Percentiles rank a stretch among this genome's conserved stretches.
Conservation (phyloP, 2,797 vertebrate species). For the Falco berigora region DNA sequence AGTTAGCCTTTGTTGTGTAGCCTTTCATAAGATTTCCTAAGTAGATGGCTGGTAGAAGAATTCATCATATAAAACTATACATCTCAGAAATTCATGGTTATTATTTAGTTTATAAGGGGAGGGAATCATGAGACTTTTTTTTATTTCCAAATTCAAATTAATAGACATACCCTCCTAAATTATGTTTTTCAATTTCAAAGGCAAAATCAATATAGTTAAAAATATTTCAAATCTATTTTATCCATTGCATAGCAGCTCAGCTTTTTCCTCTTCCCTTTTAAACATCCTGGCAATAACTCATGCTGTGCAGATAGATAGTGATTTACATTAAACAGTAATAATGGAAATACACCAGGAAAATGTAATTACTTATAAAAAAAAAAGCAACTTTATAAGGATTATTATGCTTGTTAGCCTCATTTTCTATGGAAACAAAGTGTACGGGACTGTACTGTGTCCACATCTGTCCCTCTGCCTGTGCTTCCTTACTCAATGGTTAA, state of each 20-base stretch:
- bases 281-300: not conserved
- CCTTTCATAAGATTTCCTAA: not conserved
- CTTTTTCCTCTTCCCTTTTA: not conserved
- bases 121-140: not conserved
- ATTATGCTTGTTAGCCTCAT: not conserved
- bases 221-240: not conserved
- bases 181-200: not conserved
- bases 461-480: not conserved
- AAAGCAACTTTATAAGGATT: not conserved
- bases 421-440: not conserved
- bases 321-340: not conserved
- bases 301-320: not conserved
- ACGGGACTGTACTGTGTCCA: not conserved
- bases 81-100: constrained; percentile 3
- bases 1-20: not conserved
- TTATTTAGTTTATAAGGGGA: not conserved
- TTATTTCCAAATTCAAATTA: constrained; percentile 16
- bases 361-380: not conserved
- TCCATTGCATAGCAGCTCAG: not conserved
- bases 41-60: not conserved
- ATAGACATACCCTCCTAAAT: not conserved
- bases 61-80: not conserved
- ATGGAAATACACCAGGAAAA: not conserved
- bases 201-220: not conserved
- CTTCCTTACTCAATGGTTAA: not conserved